These are phyloP conservation scores for Deroplatys truncata DNA, from an alignment of 2,888 invertebrate genomes.

Conservation along the genomic window DNA sequence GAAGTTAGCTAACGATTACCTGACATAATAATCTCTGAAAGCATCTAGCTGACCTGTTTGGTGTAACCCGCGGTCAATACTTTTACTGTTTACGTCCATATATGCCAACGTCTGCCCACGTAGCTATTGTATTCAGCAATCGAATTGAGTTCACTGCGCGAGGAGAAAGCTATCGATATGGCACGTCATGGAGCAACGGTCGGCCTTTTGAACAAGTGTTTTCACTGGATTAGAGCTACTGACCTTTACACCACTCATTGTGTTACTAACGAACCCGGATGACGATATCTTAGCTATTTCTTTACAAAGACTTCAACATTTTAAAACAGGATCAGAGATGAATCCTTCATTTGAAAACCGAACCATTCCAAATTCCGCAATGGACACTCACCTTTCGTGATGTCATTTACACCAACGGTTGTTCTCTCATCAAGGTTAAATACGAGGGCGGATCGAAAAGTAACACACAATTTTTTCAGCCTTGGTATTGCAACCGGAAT, in stretches of 20 bases:
- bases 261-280: too few relatives aligned
- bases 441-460: too few relatives aligned
- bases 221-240: not conserved
- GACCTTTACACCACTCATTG: not conserved
- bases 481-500: too few relatives aligned
- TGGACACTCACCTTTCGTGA: too few relatives aligned
- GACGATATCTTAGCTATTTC: too few relatives aligned
- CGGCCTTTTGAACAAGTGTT: not conserved
- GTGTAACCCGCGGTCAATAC: not conserved
- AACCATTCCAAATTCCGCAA: too few relatives aligned
- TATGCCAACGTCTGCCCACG: not conserved
- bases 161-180: not conserved
- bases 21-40: not conserved
- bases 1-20: not conserved
- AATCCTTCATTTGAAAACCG: too few relatives aligned
- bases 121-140: not conserved
- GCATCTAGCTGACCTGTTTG: not conserved
- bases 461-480: too few relatives aligned
- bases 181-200: not conserved
- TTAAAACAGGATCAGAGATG: too few relatives aligned
- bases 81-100: not conserved
- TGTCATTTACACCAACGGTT: too few relatives aligned
- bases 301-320: too few relatives aligned
- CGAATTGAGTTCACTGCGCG: not conserved
- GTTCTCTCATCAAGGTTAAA: too few relatives aligned